Evolutionary conservation across 2,888 invertebrate species (phyloP), one percentile per base, ranked within the genome.

Genomic region (Germaria angustata): DNA sequence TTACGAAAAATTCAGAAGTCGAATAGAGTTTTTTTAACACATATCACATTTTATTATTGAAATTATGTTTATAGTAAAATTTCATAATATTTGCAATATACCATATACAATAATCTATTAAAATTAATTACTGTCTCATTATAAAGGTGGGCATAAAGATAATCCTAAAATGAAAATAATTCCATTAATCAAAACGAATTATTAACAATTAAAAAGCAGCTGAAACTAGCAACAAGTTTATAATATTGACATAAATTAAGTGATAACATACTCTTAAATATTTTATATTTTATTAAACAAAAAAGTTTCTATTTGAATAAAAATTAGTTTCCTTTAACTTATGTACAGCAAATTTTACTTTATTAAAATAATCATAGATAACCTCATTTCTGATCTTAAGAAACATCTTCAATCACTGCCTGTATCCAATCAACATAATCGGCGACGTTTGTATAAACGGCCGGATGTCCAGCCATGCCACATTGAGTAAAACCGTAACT

Each of bases 401-500:
- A 44, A 13, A 44, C 22, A 32, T 75, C 22, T 17, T 80, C 81
- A 20, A 86, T 68, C 28, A 88, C 86, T 57, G 85, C 80, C 36
- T 85, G 85, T 85, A 95, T 95, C 95, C 95, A 95, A 81, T 93
- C 92, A 0, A 92, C 79, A 86, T 95, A 95, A 24, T 92, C 91
- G 0, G 92, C 90, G 1, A 94, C 93, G 17, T 93, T 93, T 2
- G 95, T 94, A 86, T 95, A 95, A 0, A 95, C 94, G 32, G 94
- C 94, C 0, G 95, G 95, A 89, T 93, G 93, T 0, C 93, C 94
- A n/a, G 93, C 93, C 85, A 92, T 92, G 0, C 94, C 95, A 73
- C 94, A 95, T 1, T 93, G 93, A 0, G 93, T 93, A 53, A 92
- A 92, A 0, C 95, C 95, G 73, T 94, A 95, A 22, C 95, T 95